Conservation (phyloP, 2,888 invertebrate species). For the Corythucha ciliata region DNA sequence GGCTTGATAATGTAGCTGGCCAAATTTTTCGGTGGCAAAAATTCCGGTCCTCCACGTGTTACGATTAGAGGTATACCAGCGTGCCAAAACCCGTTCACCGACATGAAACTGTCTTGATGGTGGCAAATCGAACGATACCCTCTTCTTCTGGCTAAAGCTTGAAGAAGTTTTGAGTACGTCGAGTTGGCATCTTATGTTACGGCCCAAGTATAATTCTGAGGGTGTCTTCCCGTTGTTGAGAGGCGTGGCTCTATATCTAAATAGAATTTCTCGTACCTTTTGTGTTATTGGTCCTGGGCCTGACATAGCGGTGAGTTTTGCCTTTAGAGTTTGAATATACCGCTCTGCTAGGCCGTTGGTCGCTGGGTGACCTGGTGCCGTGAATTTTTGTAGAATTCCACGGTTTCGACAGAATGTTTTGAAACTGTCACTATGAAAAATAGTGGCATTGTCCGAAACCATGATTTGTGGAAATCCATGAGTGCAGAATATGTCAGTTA, state of each 20-base stretch:
- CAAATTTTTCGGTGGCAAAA: conserved; percentile 4
- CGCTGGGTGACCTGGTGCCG: conserved; percentile 29
- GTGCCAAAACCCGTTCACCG: conserved; percentile 11
- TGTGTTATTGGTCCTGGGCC: conserved; percentile 6
- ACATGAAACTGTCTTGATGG: conserved; percentile 7
- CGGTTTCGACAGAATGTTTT: conserved; percentile 21
- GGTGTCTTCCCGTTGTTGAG: conserved; percentile 16
- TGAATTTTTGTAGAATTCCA: conserved; percentile 24
- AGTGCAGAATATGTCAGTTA: conserved; percentile 23
- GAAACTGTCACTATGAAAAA: conserved; percentile 28
- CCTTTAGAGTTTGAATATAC: conserved; percentile 25
- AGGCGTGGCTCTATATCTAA: conserved; percentile 10
- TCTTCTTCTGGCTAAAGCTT: not conserved
- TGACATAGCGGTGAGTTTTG: conserved; percentile 20
- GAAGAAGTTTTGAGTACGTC: conserved; percentile 13
- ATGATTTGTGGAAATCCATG: conserved; percentile 23
- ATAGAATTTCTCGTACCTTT: conserved; percentile 4
- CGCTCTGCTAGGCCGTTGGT: conserved; percentile 32
- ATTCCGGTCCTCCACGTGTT: conserved; percentile 9
- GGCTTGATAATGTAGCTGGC: conserved; percentile 18
- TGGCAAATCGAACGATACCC: conserved; percentile 8
- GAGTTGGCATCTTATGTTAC: conserved; percentile 21
- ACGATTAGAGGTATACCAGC: conserved; percentile 4
- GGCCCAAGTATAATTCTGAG: conserved; percentile 21
- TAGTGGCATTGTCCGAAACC: conserved; percentile 29